phyloP scores from a whole-genome alignment of 1,140 invertebrate species.

The Drosophila guanche region DNA sequence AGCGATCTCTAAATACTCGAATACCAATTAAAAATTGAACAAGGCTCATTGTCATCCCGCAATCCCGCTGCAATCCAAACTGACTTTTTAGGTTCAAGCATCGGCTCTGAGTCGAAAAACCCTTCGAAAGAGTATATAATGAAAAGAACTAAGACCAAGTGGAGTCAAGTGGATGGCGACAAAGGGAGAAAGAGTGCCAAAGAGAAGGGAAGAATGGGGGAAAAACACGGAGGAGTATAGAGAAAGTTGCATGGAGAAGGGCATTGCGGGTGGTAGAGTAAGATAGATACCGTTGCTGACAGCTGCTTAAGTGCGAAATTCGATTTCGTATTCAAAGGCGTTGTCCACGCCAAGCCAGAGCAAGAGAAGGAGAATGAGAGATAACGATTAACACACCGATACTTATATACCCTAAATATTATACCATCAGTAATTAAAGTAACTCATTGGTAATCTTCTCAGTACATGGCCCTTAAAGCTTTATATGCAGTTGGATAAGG shows the following conservation, averaged over 20 bases:
- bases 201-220: background rate
- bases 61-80: too few species aligned
- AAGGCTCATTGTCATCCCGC: too few species aligned
- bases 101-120: background rate
- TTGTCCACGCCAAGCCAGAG: conserved; percentile 11
- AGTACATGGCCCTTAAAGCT: too few species aligned
- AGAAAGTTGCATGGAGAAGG: background rate
- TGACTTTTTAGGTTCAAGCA: background rate
- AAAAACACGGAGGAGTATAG: background rate
- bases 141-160: background rate
- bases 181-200: background rate
- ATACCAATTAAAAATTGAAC: too few species aligned
- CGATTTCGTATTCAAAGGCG: conserved; percentile 54
- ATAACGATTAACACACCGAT: too few species aligned
- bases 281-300: conserved; percentile 37
- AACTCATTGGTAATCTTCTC: too few species aligned
- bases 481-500: too few species aligned
- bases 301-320: conserved; percentile 53
- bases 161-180: background rate
- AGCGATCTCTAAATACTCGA: too few species aligned
- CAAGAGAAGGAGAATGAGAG: too few species aligned
- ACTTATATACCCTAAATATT: too few species aligned
- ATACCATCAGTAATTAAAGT: too few species aligned
- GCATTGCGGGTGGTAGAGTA: conserved; percentile 4
- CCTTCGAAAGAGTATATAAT: too few species aligned